phyloP scores from a whole-genome alignment of 2,797 vertebrate species.

The Telmatherina bonti region DNA sequence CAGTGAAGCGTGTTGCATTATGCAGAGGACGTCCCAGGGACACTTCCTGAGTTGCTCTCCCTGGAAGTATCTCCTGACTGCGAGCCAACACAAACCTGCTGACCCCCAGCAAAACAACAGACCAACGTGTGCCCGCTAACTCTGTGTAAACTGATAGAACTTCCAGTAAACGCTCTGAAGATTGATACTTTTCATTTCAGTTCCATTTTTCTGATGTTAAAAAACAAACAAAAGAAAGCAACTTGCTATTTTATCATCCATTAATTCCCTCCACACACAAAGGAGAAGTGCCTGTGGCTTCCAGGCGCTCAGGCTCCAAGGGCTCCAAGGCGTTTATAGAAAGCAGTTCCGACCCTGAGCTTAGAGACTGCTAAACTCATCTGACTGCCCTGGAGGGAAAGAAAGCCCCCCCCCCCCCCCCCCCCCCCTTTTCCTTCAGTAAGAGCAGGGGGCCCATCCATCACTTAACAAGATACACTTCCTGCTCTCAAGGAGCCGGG shows the following conservation, averaged over 20 bases:
- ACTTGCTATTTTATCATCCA: constrained; percentile 45
- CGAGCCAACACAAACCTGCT: constrained; percentile 74
- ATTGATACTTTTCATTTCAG: not conserved
- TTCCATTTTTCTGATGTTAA: constrained; percentile 20
- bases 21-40: constrained; percentile 69
- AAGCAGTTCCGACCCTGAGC: constrained; percentile 65
- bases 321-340: constrained; percentile 58
- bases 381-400: constrained; percentile 79
- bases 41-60: constrained; percentile 75
- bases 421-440: constrained; percentile 84
- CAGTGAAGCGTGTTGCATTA: constrained; percentile 40
- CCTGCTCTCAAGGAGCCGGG: constrained; percentile 91
- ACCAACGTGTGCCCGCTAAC: constrained; percentile 32
- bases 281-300: constrained; percentile 49
- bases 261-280: constrained; percentile 50
- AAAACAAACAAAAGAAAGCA: not conserved
- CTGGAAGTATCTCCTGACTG: constrained; percentile 68
- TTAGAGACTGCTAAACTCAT: constrained; percentile 82
- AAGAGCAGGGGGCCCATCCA: constrained; percentile 86
- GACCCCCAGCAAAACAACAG: constrained; percentile 59
- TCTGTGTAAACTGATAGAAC: constrained; percentile 2
- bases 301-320: constrained; percentile 55
- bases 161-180: not conserved
- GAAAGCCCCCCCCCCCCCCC: constrained; percentile 60
- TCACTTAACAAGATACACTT: constrained; percentile 93